Base-by-base conservation (phyloP, 2,888 invertebrate species). In the Dichetophora obliterata region DNA sequence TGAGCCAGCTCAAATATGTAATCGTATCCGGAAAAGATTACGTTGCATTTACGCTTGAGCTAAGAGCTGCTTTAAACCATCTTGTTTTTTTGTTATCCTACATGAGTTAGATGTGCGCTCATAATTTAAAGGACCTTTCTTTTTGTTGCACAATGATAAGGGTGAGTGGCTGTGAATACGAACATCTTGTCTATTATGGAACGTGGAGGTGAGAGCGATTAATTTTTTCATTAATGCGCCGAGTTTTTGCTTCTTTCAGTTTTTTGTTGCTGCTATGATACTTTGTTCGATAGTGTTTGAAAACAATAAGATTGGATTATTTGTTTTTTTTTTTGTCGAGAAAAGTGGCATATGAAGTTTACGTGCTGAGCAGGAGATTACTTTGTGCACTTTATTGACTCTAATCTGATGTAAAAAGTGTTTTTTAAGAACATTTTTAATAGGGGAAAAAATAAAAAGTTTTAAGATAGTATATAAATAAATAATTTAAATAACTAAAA, bases 121-220 rank as follows among this genome's bases (percentile, higher is more conserved):
- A 70, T 54, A 54, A 57, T 37, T 70, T 57, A 27, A 31, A 70
- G 70, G 54, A 54, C 54, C 54, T 31, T 54, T 19, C 50, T 31
- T n/a, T 27, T 52, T 52, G 50, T 54, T 52, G 22, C 70, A 22
- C 19, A 19, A 57, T 43, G 74, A 66, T 74, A 74, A 52, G 74
- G 66, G 66, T 66, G 66, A 74, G 54, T 34, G 74, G 34, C 74
- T 65, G 52, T 61, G 65, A 74, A 74, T 66, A 66, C 48, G 66
- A 74, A 27, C 72, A 59, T 59, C 22, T 59, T 72, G 37, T 59
- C 22, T 34, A 61, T 74, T 80, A 81, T 80, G 77, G 78, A 78
- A 80, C 80, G 81, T 80, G 80, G 80, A 82, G 82, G 82, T 82
- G 82, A 82, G 82, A 81, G 80, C 81, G 81, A 80, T 82, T 80